phyloP scores from a whole-genome alignment of 2,888 invertebrate genomes.

The Oithona nana region DNA sequence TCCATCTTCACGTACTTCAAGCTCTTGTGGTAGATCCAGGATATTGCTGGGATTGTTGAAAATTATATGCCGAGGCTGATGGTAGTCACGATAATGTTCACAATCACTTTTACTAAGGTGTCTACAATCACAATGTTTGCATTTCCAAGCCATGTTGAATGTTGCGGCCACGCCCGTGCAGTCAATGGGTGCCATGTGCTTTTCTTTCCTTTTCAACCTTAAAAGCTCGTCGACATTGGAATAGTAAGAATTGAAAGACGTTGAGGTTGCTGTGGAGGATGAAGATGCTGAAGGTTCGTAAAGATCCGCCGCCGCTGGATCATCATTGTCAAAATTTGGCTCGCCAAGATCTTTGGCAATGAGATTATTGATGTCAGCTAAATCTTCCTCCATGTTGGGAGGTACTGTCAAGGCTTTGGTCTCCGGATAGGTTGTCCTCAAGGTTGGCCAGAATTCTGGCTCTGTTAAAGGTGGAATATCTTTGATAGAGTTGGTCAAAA shows the following conservation, averaged over 20 bases:
- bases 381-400: conserved; percentile 1
- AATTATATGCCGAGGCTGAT: not conserved
- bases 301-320: not conserved
- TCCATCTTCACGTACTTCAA: not conserved
- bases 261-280: not conserved
- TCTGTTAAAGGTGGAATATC: not conserved
- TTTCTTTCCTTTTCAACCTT: not conserved
- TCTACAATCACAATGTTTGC: not conserved
- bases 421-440: not conserved
- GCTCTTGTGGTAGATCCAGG: not conserved
- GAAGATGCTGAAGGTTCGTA: not conserved
- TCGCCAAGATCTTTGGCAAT: not conserved
- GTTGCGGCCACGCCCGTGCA: conserved; percentile 3
- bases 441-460: conserved; percentile 2
- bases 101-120: not conserved
- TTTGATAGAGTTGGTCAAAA: not conserved
- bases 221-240: not conserved
- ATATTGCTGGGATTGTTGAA: not conserved
- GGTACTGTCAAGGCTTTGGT: not conserved
- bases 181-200: conserved; percentile 3
- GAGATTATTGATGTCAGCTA: conserved; percentile 2
- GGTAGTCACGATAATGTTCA: not conserved
- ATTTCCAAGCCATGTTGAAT: not conserved
- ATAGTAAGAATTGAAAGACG: not conserved
- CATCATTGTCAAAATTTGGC: not conserved